Base-by-base conservation (phyloP, 2,888 invertebrate species). In the Esperia sulphurella region DNA sequence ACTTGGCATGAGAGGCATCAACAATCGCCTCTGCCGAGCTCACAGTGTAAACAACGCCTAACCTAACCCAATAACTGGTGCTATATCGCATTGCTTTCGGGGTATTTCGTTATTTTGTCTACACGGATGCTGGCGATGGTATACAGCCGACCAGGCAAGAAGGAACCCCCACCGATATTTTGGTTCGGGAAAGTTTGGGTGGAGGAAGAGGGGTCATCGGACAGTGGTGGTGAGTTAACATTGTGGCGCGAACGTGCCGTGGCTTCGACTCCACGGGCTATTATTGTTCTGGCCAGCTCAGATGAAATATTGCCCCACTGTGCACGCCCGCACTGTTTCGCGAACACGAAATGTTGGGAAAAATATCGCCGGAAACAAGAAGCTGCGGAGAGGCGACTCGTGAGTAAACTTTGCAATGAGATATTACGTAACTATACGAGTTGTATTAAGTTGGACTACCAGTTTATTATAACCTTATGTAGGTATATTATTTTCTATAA, bases 21-120 rank as follows among this genome's bases (percentile, higher is more conserved):
- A 86, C 85, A 86, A 71, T 71, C 72, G 68, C 76, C 83, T 80
- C 81, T 78, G 75, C 79, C 75, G 69, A 66, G 63, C 65, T 65
- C 66, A 66, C 65, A 65, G 65, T 75, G 74, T 83, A 87, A 88
- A 87, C 80, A 86, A 66, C 71, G 79, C 85, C 77, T 85, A 88
- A 88, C 88, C 88, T 88, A 83, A 86, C 88, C 85, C 88, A 88
- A 87, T 86, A 88, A 85, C 80, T 65, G 69, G 65, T 75, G 75
- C 66, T 75, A 81, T 83, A 86, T 85, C 84, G 80, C 78, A 73
- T 88, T 83, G 87, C 88, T 83, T 88, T 88, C 88, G 82, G 79
- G 69, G 86, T 88, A 87, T 83, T 87, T 78, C 80, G 75, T 80
- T 89, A 88, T 89, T 89, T 88, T 89, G 88, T 88, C 88, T 88